These are phyloP conservation scores for Agriopis marginaria DNA, from an alignment of 2,888 invertebrate genomes.

Conservation along the genomic window DNA sequence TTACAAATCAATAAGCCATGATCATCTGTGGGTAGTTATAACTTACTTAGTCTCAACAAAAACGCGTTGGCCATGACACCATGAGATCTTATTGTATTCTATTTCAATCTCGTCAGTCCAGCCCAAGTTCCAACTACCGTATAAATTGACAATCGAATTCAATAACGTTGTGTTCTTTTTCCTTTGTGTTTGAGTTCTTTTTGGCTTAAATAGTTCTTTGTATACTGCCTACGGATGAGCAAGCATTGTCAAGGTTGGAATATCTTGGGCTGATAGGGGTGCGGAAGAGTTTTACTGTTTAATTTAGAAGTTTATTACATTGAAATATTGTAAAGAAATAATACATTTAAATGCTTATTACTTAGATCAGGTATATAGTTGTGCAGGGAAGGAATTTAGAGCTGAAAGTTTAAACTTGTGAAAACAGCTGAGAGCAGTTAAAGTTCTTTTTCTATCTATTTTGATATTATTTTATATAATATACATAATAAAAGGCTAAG, in stretches of 20 bases:
- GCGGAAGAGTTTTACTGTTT: not conserved
- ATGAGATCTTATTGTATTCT: conserved; percentile 40
- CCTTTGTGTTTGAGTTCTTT: not conserved
- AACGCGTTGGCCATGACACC: conserved; percentile 40
- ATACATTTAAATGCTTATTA: no score
- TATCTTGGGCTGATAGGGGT: conserved; percentile 10
- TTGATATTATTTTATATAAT: no score
- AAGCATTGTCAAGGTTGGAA: conserved; percentile 45
- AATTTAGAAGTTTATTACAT: not conserved
- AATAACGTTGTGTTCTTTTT: not conserved
- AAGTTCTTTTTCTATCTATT: no score
- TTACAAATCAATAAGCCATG: conserved; percentile 11
- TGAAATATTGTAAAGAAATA: no score
- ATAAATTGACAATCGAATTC: conserved; percentile 9
- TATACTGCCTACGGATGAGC: conserved; percentile 34
- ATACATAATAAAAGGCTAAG: no score
- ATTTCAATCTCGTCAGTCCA: conserved; percentile 29
- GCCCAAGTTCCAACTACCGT: conserved; percentile 11
- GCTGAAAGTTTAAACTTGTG: no score
- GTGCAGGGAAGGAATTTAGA: no score
- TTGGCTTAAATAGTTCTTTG: conserved; percentile 3
- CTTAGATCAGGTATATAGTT: no score
- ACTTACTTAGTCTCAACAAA: conserved; percentile 28
- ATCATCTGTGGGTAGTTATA: conserved; percentile 8
- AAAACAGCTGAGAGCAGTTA: no score